Evolutionary conservation across 1,140 invertebrate genomes (phyloP).

Genomic region (Eurytemora carolleeae): DNA sequence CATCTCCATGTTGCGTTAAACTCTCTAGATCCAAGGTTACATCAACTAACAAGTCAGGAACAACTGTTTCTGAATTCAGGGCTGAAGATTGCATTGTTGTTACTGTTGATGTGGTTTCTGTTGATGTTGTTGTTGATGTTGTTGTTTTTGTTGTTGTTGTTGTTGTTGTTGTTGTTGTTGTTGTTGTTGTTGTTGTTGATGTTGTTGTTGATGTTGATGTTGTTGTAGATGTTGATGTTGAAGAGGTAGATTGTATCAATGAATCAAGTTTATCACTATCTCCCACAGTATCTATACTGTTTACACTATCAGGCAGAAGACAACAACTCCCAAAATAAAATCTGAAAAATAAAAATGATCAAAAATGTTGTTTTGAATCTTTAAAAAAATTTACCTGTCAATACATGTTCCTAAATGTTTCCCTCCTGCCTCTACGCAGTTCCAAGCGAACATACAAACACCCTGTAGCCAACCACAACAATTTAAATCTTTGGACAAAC

Average conservation of each 20-base stretch:
- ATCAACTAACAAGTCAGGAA: not conserved
- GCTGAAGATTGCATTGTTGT: not conserved
- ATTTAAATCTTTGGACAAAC: too few relatives aligned
- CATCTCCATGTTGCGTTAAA: conserved; percentile 21
- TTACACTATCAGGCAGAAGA: conserved; percentile 20
- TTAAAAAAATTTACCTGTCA: conserved; percentile 31
- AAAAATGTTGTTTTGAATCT: not conserved
- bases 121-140: conserved; percentile 20
- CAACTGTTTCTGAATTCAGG: not conserved
- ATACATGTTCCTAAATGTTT: conserved; percentile 74
- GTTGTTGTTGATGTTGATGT: conserved; percentile 20
- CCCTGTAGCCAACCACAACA: too few relatives aligned
- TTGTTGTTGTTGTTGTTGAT: conserved; percentile 25
- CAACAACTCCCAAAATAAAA: conserved; percentile 83
- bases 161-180: conserved; percentile 20
- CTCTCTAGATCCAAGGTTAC: conserved; percentile 16
- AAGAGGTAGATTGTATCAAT: too few relatives aligned
- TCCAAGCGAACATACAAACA: conserved; percentile 81
- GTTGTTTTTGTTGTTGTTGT: conserved; percentile 18
- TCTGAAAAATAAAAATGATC: conserved; percentile 22
- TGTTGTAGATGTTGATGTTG: not conserved
- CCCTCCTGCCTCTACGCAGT: conserved; percentile 71
- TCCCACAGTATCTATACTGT: not conserved
- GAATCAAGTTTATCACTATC: too few relatives aligned
- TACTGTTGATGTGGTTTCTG: conserved; percentile 18